These are phyloP conservation scores for Scortum barcoo DNA, from an alignment of 2,113 vertebrate species.

Conservation along the genomic window DNA sequence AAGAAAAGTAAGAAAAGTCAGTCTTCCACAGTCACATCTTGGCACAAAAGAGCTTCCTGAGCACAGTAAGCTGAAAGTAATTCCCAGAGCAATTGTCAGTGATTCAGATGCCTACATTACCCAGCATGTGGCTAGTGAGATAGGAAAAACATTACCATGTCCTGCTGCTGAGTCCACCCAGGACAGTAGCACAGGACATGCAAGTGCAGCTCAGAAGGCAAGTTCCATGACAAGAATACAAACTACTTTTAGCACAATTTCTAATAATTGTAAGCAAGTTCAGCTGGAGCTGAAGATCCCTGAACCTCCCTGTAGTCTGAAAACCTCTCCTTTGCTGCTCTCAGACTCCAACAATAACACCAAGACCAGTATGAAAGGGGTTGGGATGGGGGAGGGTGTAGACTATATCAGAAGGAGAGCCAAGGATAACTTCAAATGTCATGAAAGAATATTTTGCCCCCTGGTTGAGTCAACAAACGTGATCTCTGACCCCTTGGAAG, in stretches of 20 bases:
- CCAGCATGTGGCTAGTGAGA: constrained; percentile 15
- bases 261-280: constrained; percentile 24
- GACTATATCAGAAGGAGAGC: constrained; percentile 16
- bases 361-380: constrained; percentile 10
- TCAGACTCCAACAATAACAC: constrained; percentile 76
- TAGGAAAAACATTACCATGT: constrained; percentile 3
- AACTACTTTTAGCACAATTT: constrained; percentile 15
- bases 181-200: constrained; percentile 7
- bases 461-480: constrained; percentile 5
- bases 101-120: constrained; percentile 8
- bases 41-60: constrained; percentile 14
- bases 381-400: not conserved
- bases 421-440: constrained; percentile 15
- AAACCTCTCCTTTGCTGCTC: not conserved
- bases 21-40: constrained; percentile 22
- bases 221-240: constrained; percentile 17
- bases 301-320: constrained; percentile 15
- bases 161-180: constrained; percentile 7
- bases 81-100: not conserved
- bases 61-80: not conserved
- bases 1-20: constrained; percentile 7
- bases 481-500: constrained; percentile 5
- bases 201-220: not conserved
- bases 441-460: constrained; percentile 31
- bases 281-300: constrained; percentile 21